Conservation (phyloP, 37 sponge, comb jelly and placozoan genomes). For the Hormiphora californensis region DNA sequence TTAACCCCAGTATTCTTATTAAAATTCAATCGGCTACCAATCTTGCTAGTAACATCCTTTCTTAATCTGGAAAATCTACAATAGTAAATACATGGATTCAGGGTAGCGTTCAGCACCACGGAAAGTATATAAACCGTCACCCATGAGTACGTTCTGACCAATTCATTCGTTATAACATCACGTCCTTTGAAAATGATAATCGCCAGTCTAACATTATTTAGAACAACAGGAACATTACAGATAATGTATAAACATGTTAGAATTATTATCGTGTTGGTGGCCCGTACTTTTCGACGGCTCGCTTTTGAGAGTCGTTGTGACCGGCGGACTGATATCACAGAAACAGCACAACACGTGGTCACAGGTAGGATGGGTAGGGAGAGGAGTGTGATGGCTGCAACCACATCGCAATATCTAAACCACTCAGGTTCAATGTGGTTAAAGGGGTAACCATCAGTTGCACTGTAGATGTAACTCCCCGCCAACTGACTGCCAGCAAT, state of each 20-base stretch:
- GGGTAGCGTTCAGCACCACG: too few relatives aligned
- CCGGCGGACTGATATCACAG: too few relatives aligned
- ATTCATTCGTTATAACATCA: too few relatives aligned
- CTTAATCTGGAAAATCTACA: too few relatives aligned
- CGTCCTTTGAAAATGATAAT: too few relatives aligned
- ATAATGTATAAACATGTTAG: background rate
- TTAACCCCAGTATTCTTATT: too few relatives aligned
- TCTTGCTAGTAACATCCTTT: too few relatives aligned
- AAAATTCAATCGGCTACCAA: too few relatives aligned
- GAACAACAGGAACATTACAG: constrained; percentile 49
- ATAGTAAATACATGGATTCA: too few relatives aligned
- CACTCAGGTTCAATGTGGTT: constrained; percentile 1
- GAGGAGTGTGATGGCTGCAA: constrained; percentile 9
- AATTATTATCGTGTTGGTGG: constrained; percentile 17
- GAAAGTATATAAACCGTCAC: too few relatives aligned
- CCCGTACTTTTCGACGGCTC: background rate
- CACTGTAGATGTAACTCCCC: background rate
- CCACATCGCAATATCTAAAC: background rate
- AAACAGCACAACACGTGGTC: background rate
- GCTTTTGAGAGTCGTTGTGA: background rate
- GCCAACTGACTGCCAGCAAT: background rate
- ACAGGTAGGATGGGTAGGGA: constrained; percentile 29
- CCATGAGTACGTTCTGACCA: too few relatives aligned
- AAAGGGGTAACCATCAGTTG: background rate
- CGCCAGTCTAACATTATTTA: too few relatives aligned